Base-by-base conservation (phyloP, 2,888 invertebrate species). In the Chrysodeixis includens region DNA sequence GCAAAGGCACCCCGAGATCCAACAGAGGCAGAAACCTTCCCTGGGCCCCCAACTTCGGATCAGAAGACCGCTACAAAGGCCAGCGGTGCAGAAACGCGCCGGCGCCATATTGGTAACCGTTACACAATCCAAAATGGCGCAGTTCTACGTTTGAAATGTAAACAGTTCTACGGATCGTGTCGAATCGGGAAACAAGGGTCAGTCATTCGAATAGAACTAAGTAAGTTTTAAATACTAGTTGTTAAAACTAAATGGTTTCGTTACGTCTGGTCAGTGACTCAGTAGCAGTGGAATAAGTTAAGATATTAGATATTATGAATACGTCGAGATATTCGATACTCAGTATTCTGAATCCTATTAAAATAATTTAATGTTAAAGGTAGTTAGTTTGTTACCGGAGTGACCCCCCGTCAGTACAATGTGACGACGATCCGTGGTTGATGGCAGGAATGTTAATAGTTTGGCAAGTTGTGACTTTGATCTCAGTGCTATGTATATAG, bases 31-130 rank as follows among this genome's bases (percentile, higher is more conserved):
- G 94, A 49, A 93, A 93, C 79, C 82, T 90, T 3, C 93, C 93
- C 16, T 94, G 94, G 93, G 90, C 90, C 0, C 90, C 91, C 0
- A 90, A 90, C 1, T 91, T 90, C 66, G 86, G 81, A 53, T 85
- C 82, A 0, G 94, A 94, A 32, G 94, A 94, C 9, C 86, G 93
- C 26, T 92, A 88, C 68, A 94, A 94, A 74, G 93, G 91, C 0
- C 93, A 92, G 66, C 76, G 93, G 30, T 90, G 88, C 72, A 87
- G 94, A 76, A 94, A 88, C 65, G 93, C 89, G 0, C 90, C 92
- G 0, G 82, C 91, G 10, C 94, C 93, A 1, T 94, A 95, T 83
- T 95, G 94, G 93, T 94, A 92, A 83, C 52, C 30, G 60, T 58
- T 69, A 55, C 32, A 16, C 32, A 55, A 58, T 62, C 64, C 30